Evolutionary conservation across 2,113 vertebrate genomes (phyloP), one percentile per base, ranked within the genome.

Genomic region (Lucifuga dentata): DNA sequence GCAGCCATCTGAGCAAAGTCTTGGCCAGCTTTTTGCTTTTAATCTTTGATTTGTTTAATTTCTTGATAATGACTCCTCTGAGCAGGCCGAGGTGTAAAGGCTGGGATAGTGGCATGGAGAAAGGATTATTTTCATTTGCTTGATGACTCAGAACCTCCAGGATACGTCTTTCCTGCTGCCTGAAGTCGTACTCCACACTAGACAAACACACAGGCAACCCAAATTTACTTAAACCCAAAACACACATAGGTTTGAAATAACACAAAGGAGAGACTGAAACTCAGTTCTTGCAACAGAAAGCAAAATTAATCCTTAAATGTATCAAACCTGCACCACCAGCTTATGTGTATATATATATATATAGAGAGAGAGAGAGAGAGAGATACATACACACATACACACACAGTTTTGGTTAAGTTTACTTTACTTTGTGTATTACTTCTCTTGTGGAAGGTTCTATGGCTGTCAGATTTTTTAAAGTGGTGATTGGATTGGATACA

Each of bases 121-220:
- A 78, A 51, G 75, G 1, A 20, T 92, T 48, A 48, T 67, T 81
- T 48, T 79, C 68, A 20, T 43, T 56, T 2, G 62, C 16, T 53
- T 85, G 78, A 49, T 39, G 51, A 86, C 95, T 90, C 55, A 97
- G 85, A 78, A 98, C 91, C 67, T 96, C 93, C 48, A 93, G 81
- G 89, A 98, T 95, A 56, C 92, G 88, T 67, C 92, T 94, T 86
- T 98, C 96, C 84, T 97, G 96, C 86, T 97, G 94, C 74, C 96
- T 93, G 89, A 98, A 98, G 88, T 98, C 96, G n/a, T 97, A 95
- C 90, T 98, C 96, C 87, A 98, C 96, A 58, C 96, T 98, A 86
- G 20, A 88, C 79, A 75, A 72, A 89, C 21, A 85, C 33, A 80
- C 36, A 72, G 7, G 17, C 8, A 75, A 38, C 2, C 4, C 11